These are phyloP conservation scores for Hipparchia semele DNA, from an alignment of 2,888 invertebrate genomes.

Conservation along the genomic window DNA sequence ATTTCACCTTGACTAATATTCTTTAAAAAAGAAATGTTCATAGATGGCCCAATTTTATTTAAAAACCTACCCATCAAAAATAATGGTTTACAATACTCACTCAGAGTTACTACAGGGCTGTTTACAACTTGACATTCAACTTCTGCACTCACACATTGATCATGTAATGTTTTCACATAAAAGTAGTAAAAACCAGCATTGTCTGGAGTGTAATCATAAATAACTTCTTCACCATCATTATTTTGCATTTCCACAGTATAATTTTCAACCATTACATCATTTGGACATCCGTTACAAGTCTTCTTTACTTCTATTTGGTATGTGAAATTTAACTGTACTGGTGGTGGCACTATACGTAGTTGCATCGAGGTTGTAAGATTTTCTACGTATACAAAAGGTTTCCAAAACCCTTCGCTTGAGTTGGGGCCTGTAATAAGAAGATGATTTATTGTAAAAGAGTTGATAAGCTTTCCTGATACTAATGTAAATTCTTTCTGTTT, in stretches of 20 bases:
- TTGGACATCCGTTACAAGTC: slow-evolving; percentile 50
- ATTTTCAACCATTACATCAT: slow-evolving; percentile 45
- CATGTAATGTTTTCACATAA: background rate
- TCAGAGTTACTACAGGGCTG: background rate
- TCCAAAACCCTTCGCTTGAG: background rate
- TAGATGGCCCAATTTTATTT: too few species aligned
- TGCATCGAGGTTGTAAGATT: slow-evolving; percentile 60
- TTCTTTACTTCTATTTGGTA: slow-evolving; percentile 61
- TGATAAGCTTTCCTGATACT: too few species aligned
- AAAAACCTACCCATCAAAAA: too few species aligned
- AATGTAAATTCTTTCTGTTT: too few species aligned
- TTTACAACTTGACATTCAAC: background rate
- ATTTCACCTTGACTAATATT: too few species aligned
- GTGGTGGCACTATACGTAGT: slow-evolving; percentile 68
- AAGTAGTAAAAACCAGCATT: background rate
- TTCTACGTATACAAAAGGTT: slow-evolving; percentile 46
- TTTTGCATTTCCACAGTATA: slow-evolving; percentile 38
- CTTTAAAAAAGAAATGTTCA: too few species aligned
- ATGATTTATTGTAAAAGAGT: too few species aligned
- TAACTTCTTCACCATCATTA: background rate
- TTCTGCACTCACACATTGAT: background rate
- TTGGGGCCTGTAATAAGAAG: background rate
- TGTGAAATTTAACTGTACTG: slow-evolving; percentile 55
- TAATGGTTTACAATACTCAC: background rate
- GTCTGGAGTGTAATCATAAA: slow-evolving; percentile 23